These are phyloP conservation scores for Equus przewalskii DNA, from an alignment of 2,113 vertebrate species.

Conservation along the genomic window DNA sequence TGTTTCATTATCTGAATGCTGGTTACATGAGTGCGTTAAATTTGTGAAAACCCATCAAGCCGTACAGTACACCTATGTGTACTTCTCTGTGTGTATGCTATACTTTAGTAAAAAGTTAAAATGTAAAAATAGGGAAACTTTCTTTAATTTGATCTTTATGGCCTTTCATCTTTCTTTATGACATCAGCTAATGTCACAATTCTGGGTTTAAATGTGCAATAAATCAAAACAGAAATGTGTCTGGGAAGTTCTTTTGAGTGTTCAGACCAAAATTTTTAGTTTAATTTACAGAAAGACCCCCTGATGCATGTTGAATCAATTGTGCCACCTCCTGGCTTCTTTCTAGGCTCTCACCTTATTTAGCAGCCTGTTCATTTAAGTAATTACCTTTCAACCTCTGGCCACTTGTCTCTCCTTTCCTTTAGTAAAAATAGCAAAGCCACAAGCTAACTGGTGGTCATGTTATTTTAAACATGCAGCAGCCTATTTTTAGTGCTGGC, in stretches of 20 bases:
- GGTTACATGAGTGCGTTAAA: not conserved
- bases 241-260: not conserved
- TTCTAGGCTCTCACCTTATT: slow-evolving; percentile 2
- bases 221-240: slow-evolving; percentile 36
- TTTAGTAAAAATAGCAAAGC: slow-evolving; percentile 82
- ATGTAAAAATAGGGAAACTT: slow-evolving; percentile 45
- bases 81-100: not conserved
- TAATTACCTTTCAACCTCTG: slow-evolving; percentile 62
- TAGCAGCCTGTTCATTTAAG: slow-evolving; percentile 46
- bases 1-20: not conserved
- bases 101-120: slow-evolving; percentile 15
- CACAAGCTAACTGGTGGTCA: slow-evolving; percentile 71
- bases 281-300: not conserved
- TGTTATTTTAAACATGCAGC: slow-evolving; percentile 79
- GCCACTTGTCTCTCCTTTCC: slow-evolving; percentile 66
- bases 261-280: slow-evolving; percentile 33
- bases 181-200: slow-evolving; percentile 43
- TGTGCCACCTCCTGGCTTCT: slow-evolving; percentile 64
- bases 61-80: not conserved
- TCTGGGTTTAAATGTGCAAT: slow-evolving; percentile 21
- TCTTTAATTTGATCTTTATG: slow-evolving; percentile 44
- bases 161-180: slow-evolving; percentile 4
- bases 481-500: slow-evolving; percentile 82
- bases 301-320: not conserved
- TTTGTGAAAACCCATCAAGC: slow-evolving; percentile 53